Base-by-base conservation (phyloP, 1,140 invertebrate genomes). In the Musca domestica region DNA sequence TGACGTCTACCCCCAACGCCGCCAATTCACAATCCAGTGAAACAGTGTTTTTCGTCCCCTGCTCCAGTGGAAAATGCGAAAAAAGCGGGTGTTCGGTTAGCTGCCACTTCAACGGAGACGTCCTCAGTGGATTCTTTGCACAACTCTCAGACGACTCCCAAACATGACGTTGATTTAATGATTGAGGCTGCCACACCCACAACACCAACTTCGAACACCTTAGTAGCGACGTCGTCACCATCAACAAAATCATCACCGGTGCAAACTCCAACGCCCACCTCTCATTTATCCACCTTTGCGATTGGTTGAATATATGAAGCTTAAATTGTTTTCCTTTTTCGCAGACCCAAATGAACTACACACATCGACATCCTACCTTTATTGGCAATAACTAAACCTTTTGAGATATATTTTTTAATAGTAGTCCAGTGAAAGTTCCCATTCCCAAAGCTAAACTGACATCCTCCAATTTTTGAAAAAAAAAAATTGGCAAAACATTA, bases 1-100 rank as follows among this genome's bases (percentile, higher is more conserved):
- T 80, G 77, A 80, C 77, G 68, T 34, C 14, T 66, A 17, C 64
- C 23, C 9, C 48, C 52, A 12, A 34, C 5, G 23, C 49, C 23
- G 30, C 67, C 17, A 23, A 3, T 2, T 47, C 67, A 54, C 19
- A 64, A 49, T n/a, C 22, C 9, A 10, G 48, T 14, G 5, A 61
- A 30, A 30, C 61, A 6, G 20, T 63, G 34, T 51, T 34, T 22
- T 34, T 49, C 47, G 27, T 61, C 47, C 15, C 67, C 27, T n/a
- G 30, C 15, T 34, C n/a, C 56, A 34, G 10, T 58, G 23, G 54
- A 58, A 58, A 27, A 2, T 17, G n/a, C 4, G 4, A 51, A 51
- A 41, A 34, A 20, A 61, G n/a, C 14, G n/a, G n/a, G 2, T 9
- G 19, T 30, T 9, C 3, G 34, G 10, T 41, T 17, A 61, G 5